Percentiles rank a stretch among this genome's conserved stretches.
Conservation (phyloP, 1,140 invertebrate genomes). For the Drosophila nasuta region DNA sequence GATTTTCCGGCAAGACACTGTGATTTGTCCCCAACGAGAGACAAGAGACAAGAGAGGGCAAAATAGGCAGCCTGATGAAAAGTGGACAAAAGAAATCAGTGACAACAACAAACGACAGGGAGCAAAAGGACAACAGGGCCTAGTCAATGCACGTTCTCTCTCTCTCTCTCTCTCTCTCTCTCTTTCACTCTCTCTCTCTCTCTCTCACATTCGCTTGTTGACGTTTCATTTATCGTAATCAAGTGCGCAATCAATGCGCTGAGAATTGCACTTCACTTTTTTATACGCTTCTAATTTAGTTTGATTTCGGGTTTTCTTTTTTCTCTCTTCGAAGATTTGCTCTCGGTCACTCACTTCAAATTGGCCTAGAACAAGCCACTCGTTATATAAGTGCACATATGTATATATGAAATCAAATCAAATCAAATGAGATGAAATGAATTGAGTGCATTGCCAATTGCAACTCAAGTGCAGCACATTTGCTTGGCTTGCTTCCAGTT, state of each 20-base stretch:
- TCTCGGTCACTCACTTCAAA: conserved; percentile 19
- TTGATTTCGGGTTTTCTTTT: conserved; percentile 53
- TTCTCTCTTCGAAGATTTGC: background rate
- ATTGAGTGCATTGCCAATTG: conserved; percentile 23
- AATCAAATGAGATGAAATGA: no score
- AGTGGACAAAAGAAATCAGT: conserved; percentile 79
- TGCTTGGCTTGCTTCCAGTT: background rate
- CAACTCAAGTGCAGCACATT: conserved; percentile 17
- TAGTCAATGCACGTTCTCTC: conserved; percentile 31
- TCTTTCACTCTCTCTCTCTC: background rate
- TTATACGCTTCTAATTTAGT: conserved; percentile 64
- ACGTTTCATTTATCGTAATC: conserved; percentile 83
- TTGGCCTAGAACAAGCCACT: conserved; percentile 32
- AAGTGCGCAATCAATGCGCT: conserved; percentile 81
- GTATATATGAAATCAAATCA: conserved; percentile 5
- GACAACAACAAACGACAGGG: conserved; percentile 40
- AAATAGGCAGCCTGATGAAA: conserved; percentile 18
- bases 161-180: background rate
- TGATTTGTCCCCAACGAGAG: conserved; percentile 64
- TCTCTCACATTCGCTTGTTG: conserved; percentile 55
- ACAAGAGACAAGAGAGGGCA: background rate
- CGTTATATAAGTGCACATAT: background rate
- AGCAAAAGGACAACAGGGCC: conserved; percentile 30
- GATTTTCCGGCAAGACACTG: conserved; percentile 73
- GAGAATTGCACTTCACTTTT: conserved; percentile 67